Percentiles rank a stretch among this genome's conserved stretches.
phyloP scores from a whole-genome alignment of 2,113 vertebrate species.

The Xiphias gladius region DNA sequence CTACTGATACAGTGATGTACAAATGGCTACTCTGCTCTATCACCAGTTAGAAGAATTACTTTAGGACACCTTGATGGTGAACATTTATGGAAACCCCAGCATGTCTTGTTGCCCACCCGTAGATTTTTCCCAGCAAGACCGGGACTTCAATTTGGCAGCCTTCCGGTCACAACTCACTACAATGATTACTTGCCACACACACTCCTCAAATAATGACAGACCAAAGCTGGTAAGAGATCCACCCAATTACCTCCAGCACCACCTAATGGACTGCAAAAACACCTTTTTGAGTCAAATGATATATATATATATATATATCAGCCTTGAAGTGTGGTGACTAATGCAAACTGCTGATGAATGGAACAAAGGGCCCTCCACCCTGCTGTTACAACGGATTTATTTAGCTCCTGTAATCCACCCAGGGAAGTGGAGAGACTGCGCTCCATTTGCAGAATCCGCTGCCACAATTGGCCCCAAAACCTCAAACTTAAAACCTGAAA shows the following conservation, averaged over 20 bases:
- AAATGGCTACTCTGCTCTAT: not conserved
- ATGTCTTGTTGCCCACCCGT: not conserved
- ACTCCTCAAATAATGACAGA: slow-evolving; percentile 72
- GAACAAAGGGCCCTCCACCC: slow-evolving; percentile 67
- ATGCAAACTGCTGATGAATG: slow-evolving; percentile 56
- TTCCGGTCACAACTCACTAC: slow-evolving; percentile 11
- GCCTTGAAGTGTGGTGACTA: slow-evolving; percentile 61
- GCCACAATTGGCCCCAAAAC: slow-evolving; percentile 61
- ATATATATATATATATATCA: slow-evolving; percentile 43
- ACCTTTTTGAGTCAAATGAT: slow-evolving; percentile 51
- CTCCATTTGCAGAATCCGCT: slow-evolving; percentile 30
- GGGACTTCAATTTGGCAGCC: slow-evolving; percentile 28
- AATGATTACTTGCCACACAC: slow-evolving; percentile 53
- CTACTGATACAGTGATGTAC: not conserved
- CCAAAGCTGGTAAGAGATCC: slow-evolving; percentile 34
- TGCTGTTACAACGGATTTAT: slow-evolving; percentile 62
- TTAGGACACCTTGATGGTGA: not conserved
- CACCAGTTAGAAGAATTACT: not conserved
- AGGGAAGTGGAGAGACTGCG: slow-evolving; percentile 38
- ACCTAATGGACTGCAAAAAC: slow-evolving; percentile 65
- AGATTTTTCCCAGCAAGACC: slow-evolving; percentile 24
- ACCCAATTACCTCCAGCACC: slow-evolving; percentile 54
- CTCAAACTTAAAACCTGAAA: slow-evolving; percentile 59
- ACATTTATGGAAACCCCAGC: not conserved
- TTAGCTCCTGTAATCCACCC: slow-evolving; percentile 69